Conservation (phyloP, 1,140 invertebrate genomes). For the Limonius californicus region DNA sequence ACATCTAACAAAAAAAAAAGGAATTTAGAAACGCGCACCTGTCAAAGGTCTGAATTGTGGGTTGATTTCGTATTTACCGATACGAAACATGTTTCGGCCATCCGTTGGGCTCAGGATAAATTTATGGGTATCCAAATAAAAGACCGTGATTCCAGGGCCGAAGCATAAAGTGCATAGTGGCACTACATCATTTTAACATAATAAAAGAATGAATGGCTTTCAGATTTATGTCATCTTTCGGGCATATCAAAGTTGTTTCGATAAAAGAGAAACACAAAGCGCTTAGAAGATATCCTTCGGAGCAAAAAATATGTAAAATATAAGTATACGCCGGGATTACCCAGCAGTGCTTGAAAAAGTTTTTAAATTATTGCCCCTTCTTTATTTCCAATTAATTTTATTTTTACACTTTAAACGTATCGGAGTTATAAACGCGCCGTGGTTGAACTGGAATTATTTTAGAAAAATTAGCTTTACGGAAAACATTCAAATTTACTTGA, state of each 20-base stretch:
- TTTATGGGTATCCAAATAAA: constrained; percentile 22
- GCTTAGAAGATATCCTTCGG: neutral
- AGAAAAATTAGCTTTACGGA: too few species aligned
- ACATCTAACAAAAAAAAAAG: too few species aligned
- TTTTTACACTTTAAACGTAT: too few species aligned
- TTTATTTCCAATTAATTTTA: too few species aligned
- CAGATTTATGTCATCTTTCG: constrained; percentile 46
- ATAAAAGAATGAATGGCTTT: constrained; percentile 45
- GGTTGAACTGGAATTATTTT: too few species aligned
- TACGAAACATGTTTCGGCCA: constrained; percentile 12
- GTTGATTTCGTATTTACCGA: constrained; percentile 13
- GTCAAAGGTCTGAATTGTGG: constrained; percentile 4
- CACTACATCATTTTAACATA: constrained; percentile 45
- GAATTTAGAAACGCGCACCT: constrained; percentile 1
- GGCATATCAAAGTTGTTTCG: constrained; percentile 40
- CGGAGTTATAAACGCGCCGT: too few species aligned
- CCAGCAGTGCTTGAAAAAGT: too few species aligned
- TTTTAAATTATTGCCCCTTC: too few species aligned
- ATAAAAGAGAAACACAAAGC: constrained; percentile 19
- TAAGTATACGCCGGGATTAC: neutral
- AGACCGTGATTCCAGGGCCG: constrained; percentile 17
- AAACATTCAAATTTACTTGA: too few species aligned
- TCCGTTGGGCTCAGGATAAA: constrained; percentile 32
- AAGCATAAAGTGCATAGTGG: constrained; percentile 31
- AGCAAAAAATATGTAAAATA: constrained; percentile 3